Percentiles rank a stretch among this genome's conserved stretches.
phyloP scores from a whole-genome alignment of 2,888 invertebrate genomes.

The Malacosoma neustria region DNA sequence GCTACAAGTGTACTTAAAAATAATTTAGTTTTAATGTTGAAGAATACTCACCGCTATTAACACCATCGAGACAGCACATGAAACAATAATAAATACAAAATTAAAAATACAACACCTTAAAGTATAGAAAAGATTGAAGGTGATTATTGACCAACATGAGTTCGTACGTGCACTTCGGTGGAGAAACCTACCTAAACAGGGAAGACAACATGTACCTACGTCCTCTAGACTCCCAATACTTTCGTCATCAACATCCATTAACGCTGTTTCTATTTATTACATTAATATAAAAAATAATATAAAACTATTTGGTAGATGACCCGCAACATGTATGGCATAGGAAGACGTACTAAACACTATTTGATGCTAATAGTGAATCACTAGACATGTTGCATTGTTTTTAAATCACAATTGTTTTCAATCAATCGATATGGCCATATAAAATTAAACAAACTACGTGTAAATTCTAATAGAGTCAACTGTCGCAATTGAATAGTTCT shows the following conservation, averaged over 20 bases:
- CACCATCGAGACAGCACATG: constrained; percentile 49
- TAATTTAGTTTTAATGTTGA: constrained; percentile 5
- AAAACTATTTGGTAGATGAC: constrained; percentile 27
- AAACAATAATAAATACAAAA: constrained; percentile 44
- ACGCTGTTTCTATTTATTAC: not conserved
- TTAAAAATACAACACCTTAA: constrained; percentile 7
- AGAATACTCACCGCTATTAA: constrained; percentile 52
- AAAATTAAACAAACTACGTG: constrained; percentile 47
- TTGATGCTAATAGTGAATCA: constrained; percentile 41
- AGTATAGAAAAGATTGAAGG: not conserved
- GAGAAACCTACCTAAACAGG: constrained; percentile 49
- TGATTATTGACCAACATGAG: too few relatives aligned
- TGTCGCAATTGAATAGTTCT: too few relatives aligned
- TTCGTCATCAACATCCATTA: constrained; percentile 48
- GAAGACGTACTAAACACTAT: constrained; percentile 33
- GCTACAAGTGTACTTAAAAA: not conserved
- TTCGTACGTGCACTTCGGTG: too few relatives aligned
- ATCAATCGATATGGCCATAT: constrained; percentile 34
- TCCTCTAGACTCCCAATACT: constrained; percentile 56
- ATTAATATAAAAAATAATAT: too few relatives aligned
- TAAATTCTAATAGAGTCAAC: constrained; percentile 13
- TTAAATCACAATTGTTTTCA: constrained; percentile 50
- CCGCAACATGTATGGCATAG: constrained; percentile 31
- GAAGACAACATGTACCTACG: constrained; percentile 61
- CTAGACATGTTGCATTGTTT: constrained; percentile 52